Percentiles rank a stretch among this genome's conserved stretches.
These are phyloP conservation scores for Caenorhabditis virilis DNA, from an alignment of 2,888 invertebrate species.

Conservation along the genomic window DNA sequence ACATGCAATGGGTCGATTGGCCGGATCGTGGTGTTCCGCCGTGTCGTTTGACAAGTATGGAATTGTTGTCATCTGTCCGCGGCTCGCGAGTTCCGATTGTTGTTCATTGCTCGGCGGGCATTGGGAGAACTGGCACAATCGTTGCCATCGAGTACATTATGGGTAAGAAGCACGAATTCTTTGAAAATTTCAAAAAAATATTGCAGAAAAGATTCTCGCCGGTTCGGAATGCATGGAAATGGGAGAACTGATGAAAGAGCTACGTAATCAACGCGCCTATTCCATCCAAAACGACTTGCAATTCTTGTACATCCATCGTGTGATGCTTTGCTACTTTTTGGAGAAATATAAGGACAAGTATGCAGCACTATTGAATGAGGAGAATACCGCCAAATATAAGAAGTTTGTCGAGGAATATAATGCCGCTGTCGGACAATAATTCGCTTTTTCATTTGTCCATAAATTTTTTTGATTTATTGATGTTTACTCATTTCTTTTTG, in stretches of 20 bases:
- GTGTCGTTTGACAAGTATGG: slow-evolving; percentile 36
- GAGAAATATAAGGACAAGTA: slow-evolving; percentile 47
- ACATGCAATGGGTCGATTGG: slow-evolving; percentile 55
- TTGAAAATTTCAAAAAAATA: not conserved
- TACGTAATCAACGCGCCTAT: slow-evolving; percentile 49
- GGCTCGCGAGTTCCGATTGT: slow-evolving; percentile 51
- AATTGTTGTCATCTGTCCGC: slow-evolving; percentile 37
- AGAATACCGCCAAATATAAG: slow-evolving; percentile 34
- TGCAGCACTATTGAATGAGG: slow-evolving; percentile 18
- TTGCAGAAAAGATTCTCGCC: slow-evolving; percentile 20
- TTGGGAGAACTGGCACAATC: slow-evolving; percentile 53
- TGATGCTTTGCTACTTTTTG: slow-evolving; percentile 54
- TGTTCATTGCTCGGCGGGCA: slow-evolving; percentile 57
- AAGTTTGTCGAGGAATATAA: slow-evolving; percentile 48
- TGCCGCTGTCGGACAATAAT: slow-evolving; percentile 28
- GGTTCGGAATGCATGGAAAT: slow-evolving; percentile 41
- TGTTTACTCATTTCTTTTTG: not conserved
- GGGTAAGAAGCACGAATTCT: slow-evolving; percentile 6
- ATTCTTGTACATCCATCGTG: slow-evolving; percentile 57
- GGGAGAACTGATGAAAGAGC: slow-evolving; percentile 48
- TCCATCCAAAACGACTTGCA: slow-evolving; percentile 57
- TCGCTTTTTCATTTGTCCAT: not conserved
- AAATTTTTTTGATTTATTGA: not conserved
- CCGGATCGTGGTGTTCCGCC: slow-evolving; percentile 54
- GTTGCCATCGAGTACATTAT: slow-evolving; percentile 56